Percentiles rank a stretch among this genome's conserved stretches.
phyloP scores from a whole-genome alignment of 2,797 vertebrate species.

The Merluccius polli region DNA sequence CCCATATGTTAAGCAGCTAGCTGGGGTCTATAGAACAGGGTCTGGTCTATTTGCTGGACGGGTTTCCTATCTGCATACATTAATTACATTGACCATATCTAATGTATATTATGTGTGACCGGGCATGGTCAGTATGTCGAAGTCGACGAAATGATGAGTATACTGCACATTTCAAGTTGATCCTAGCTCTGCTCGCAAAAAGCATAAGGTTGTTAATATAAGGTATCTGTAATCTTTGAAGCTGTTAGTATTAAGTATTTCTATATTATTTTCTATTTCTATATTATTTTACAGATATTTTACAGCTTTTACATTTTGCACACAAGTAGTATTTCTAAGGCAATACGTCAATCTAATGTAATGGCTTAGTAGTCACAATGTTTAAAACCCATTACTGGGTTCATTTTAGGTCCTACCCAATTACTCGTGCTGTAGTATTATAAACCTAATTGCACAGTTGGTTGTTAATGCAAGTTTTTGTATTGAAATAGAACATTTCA shows the following conservation, averaged over 20 bases:
- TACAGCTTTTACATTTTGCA: neutral
- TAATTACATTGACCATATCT: neutral
- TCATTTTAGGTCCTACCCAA: neutral
- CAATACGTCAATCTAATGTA: neutral
- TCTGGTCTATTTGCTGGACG: constrained; percentile 55
- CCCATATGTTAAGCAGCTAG: neutral
- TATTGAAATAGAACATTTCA: neutral
- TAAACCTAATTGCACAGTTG: neutral
- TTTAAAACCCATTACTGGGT: neutral
- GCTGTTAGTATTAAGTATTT: too few species aligned
- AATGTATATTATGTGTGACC: neutral
- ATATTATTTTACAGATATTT: neutral
- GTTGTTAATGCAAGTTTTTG: neutral
- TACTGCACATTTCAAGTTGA: too few species aligned
- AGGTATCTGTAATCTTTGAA: too few species aligned
- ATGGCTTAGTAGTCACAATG: neutral
- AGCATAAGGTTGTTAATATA: too few species aligned
- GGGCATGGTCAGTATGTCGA: neutral
- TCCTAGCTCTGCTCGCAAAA: too few species aligned
- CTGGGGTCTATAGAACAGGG: constrained; percentile 9
- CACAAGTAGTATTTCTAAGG: too few species aligned
- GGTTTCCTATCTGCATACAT: neutral
- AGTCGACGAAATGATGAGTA: too few species aligned
- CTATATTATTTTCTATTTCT: too few species aligned
- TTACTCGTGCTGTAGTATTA: neutral